Conservation (phyloP, 2,113 vertebrate genomes). For the Saccopteryx bilineata region DNA sequence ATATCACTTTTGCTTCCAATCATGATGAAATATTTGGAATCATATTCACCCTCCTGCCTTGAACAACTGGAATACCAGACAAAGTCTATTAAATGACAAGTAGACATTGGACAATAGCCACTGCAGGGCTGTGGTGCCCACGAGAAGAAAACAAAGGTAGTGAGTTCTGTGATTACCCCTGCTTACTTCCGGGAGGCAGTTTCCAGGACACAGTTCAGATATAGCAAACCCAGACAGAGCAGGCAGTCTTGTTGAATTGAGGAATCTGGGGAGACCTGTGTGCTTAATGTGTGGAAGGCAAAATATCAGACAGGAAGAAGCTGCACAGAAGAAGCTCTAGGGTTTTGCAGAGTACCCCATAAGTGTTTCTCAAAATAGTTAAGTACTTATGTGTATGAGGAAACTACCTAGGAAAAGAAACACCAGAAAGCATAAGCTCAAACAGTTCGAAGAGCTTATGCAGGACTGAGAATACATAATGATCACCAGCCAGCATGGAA, state of each 20-base stretch:
- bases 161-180: background rate
- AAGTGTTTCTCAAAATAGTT: background rate
- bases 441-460: background rate
- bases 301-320: background rate
- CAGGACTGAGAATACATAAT: background rate
- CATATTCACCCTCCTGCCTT: background rate
- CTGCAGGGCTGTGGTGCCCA: background rate
- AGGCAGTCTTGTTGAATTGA: background rate
- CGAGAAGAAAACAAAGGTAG: constrained; percentile 26
- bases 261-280: background rate
- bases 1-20: constrained; percentile 33
- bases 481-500: background rate
- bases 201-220: background rate
- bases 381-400: background rate
- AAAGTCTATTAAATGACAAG: constrained; percentile 16
- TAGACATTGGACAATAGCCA: background rate
- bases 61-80: background rate
- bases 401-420: background rate
- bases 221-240: background rate
- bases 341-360: background rate
- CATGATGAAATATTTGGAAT: background rate
- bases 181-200: constrained; percentile 16
- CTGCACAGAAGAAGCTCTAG: background rate
- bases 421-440: background rate
- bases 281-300: background rate